Evolutionary conservation across 2,888 invertebrate species (phyloP), one percentile per base, ranked within the genome.

Genomic region (Dioctria linearis): DNA sequence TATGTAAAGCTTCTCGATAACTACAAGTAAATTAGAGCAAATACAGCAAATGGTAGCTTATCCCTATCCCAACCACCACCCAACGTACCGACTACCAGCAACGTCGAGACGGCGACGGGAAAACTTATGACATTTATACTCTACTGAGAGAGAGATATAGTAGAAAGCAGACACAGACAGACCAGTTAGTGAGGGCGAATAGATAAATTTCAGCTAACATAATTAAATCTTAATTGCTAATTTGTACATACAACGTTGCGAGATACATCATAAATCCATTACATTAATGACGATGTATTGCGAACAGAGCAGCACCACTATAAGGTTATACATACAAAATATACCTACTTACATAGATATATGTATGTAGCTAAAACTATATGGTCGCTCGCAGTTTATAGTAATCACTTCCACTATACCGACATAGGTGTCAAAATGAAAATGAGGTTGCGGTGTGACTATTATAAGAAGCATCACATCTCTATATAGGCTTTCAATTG

Each of bases 261-360:
- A 63, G 79, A 76, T 80, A 82, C 81, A 82, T 82, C 81, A 80
- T 82, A 80, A 82, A 82, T 82, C 80, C 82, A 82, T 82, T 80
- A 80, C 80, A 80, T 78, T 82, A 82, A 82, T 82, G 82, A 80
- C 80, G 80, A 82, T 82, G 80, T 80, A 80, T 59, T 80, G 71
- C 78, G n/a, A 25, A 25, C 25, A 25, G 25, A 25, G 25, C 25
- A 80, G 80, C 59, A 80, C 78, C 75, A 80, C 57, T 51, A 42
- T 75, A 66, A 82, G 25, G 25, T 25, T n/a, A n/a, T n/a, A n/a
- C n/a, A 25, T 25, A 25, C 2, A 25, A 0, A 25, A 25, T 25
- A 25, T 25, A 25, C 25, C 2, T 25, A 25, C 2, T 0, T 25
- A 25, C 25, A 25, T n/a, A n/a, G n/a, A n/a, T n/a, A n/a, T 25